Evolutionary conservation across 2,888 invertebrate species (phyloP).

Genomic region (Atethmia centrago): DNA sequence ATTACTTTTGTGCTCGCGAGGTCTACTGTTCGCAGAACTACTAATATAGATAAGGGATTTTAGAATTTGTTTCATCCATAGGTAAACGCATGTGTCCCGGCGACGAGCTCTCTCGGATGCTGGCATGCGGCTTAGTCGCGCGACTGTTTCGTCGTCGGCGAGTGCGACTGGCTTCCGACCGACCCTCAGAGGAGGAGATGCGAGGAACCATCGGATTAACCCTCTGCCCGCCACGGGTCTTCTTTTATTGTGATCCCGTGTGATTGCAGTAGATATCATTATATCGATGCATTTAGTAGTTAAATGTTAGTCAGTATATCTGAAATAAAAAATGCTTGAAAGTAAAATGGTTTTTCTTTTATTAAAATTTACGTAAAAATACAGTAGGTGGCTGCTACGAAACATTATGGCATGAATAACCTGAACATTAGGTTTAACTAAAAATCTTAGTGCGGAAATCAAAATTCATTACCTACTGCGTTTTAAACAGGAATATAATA

Average conservation of each 20-base stretch:
- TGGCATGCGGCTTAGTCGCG: slow-evolving; percentile 92
- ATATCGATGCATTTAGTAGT: background rate
- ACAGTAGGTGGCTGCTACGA: background rate
- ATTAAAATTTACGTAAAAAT: background rate
- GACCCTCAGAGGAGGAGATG: slow-evolving; percentile 87
- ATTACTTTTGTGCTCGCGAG: too few relatives aligned
- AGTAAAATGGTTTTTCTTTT: background rate
- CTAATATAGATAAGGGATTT: background rate
- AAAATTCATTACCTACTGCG: background rate
- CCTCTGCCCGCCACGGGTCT: slow-evolving; percentile 91
- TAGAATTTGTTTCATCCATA: slow-evolving; percentile 73
- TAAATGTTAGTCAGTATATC: background rate
- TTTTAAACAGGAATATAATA: background rate
- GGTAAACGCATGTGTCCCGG: slow-evolving; percentile 96
- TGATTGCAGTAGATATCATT: slow-evolving; percentile 45
- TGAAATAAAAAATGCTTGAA: slow-evolving; percentile 15
- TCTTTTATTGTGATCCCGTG: slow-evolving; percentile 78
- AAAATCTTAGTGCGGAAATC: background rate
- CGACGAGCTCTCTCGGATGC: slow-evolving; percentile 95
- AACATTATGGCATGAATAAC: background rate
- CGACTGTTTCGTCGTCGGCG: slow-evolving; percentile 92
- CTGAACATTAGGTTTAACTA: background rate
- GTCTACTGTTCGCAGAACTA: too few relatives aligned
- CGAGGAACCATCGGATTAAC: slow-evolving; percentile 94
- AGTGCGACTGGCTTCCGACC: slow-evolving; percentile 89